Percentiles rank a stretch among this genome's conserved stretches.
Conservation (phyloP, 2,888 invertebrate genomes). For the Dynastes tityus region DNA sequence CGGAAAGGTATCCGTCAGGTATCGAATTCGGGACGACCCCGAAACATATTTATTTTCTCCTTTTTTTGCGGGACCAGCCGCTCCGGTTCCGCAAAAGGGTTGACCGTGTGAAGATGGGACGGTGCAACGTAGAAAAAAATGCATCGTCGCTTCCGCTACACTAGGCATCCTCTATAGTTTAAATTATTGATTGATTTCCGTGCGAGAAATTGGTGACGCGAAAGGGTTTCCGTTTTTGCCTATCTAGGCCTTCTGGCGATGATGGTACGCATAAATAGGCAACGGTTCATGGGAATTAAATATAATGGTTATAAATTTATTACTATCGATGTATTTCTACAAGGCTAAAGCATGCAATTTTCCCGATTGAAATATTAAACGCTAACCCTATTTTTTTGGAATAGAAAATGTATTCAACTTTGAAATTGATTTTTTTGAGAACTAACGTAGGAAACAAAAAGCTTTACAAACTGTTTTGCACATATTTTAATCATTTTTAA, state of each 20-base stretch:
- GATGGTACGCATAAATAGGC: no score
- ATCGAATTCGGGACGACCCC: conserved; percentile 9
- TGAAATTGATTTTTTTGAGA: no score
- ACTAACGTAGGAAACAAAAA: no score
- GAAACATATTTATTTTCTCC: conserved; percentile 6
- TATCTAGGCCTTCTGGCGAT: no score
- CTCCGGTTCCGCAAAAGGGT: conserved; percentile 12
- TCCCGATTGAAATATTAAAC: no score
- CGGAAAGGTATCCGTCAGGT: neutral
- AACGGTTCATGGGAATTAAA: neutral
- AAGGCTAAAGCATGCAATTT: no score
- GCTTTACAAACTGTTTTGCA: no score
- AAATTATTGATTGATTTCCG: conserved; percentile 64
- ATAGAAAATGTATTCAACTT: no score
- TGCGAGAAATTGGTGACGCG: conserved; percentile 57
- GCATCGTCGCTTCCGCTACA: conserved; percentile 64
- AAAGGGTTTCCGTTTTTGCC: conserved; percentile 56
- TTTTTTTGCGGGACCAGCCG: conserved; percentile 1
- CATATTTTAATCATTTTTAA: no score
- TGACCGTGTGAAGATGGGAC: conserved; percentile 7
- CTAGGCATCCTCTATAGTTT: conserved; percentile 62
- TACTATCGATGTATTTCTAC: no score
- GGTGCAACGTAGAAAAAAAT: conserved; percentile 47
- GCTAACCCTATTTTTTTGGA: no score
- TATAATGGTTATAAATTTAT: neutral